phyloP scores from a whole-genome alignment of 2,797 vertebrate species.

The Sebastiscus albofasciatus region DNA sequence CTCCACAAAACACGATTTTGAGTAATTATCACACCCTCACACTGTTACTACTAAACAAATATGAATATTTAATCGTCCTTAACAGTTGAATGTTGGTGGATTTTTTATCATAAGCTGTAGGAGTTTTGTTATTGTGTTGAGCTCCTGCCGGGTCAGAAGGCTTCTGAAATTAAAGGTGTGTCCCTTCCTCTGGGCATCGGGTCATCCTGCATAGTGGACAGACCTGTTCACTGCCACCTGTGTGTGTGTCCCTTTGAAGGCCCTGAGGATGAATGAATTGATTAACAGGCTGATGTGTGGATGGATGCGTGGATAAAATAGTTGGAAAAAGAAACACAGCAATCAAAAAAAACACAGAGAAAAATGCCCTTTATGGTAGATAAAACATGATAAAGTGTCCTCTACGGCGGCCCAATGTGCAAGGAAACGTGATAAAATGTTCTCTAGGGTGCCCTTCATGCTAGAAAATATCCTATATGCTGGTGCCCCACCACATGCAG shows the following conservation, averaged over 20 bases:
- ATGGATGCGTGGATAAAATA: background rate
- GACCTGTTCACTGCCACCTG: constrained; percentile 54
- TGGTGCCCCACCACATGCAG: too few relatives aligned
- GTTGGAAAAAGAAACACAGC: background rate
- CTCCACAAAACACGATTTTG: background rate
- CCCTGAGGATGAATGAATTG: background rate
- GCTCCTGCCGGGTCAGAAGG: background rate
- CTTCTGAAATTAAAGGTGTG: constrained; percentile 18
- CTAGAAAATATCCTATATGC: too few relatives aligned
- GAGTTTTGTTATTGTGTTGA: background rate
- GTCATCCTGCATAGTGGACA: constrained; percentile 36
- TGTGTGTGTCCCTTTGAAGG: constrained; percentile 14
- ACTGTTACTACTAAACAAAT: background rate
- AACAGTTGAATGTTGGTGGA: background rate
- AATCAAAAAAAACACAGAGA: background rate
- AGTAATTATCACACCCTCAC: background rate
- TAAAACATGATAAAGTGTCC: background rate
- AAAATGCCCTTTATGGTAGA: background rate
- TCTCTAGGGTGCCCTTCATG: too few relatives aligned
- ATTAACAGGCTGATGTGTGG: background rate
- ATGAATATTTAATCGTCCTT: background rate
- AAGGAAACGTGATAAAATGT: background rate
- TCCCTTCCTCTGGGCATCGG: background rate
- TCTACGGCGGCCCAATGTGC: background rate
- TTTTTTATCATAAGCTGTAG: background rate